Conservation (phyloP, 2,113 vertebrate species). For the Stigmatopora nigra region DNA sequence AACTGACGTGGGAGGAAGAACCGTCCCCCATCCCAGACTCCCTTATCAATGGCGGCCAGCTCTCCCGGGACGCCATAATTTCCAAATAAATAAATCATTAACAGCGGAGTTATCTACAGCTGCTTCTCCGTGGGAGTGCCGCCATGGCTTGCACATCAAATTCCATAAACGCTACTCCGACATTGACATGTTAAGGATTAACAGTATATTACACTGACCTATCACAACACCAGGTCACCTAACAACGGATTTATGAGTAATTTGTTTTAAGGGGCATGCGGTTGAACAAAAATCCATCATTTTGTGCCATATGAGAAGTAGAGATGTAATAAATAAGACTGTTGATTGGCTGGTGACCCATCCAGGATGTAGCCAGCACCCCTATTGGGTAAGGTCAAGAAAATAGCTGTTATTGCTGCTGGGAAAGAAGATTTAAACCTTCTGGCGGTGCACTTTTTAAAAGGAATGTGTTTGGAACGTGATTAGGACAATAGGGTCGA, state of each 20-base stretch:
- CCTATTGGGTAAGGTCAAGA: not conserved
- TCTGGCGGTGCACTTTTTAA: not conserved
- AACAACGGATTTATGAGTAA: slow-evolving; percentile 1
- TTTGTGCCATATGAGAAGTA: slow-evolving; percentile 18
- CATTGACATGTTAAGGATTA: slow-evolving; percentile 37
- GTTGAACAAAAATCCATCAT: slow-evolving; percentile 27
- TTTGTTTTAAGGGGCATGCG: slow-evolving; percentile 4
- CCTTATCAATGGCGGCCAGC: slow-evolving; percentile 56
- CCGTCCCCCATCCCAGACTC: slow-evolving; percentile 26
- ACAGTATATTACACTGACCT: slow-evolving; percentile 29
- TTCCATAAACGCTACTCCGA: slow-evolving; percentile 34
- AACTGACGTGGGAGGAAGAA: slow-evolving; percentile 24
- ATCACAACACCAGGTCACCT: slow-evolving; percentile 15
- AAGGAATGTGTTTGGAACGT: too few relatives aligned
- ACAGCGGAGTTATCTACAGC: slow-evolving; percentile 54
- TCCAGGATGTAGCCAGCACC: not conserved
- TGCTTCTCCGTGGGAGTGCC: slow-evolving; percentile 39
- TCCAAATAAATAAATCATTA: slow-evolving; percentile 69
- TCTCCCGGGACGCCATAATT: slow-evolving; percentile 52
- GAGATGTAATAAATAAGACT: not conserved
- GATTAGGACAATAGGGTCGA: too few relatives aligned
- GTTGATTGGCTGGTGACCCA: not conserved
- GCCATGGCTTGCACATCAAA: slow-evolving; percentile 50
- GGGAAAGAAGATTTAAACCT: not conserved
- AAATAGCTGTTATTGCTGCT: not conserved